Evolutionary conservation across 1,140 invertebrate genomes (phyloP), one percentile per base, ranked within the genome.

Genomic region (Drosophila burlai): DNA sequence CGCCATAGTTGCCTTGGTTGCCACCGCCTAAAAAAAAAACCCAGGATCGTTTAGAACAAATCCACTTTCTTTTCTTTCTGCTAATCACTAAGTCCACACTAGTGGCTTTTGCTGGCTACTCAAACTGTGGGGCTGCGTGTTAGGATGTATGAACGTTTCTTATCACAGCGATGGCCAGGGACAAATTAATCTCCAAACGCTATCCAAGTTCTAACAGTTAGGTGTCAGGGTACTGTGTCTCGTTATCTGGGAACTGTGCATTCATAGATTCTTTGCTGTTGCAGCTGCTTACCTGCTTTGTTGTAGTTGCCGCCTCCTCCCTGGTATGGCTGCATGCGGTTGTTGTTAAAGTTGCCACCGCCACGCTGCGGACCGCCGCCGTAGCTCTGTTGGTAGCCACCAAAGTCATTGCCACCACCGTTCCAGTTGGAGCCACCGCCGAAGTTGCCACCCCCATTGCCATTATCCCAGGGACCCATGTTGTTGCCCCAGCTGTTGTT

Each of bases 361-460:
- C 91, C 83, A 78, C 95, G 93, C 59, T 96, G 95, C 0, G 95
- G 95, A 1, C 96, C 96, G 36, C 96, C 96, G 11, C 95, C 94
- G 76, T 96, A 97, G 40, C 95, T 95, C 86, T 97, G 96, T 75
- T 97, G 96, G 81, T 97, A 97, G 4, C 81, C 85, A n/a, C 96
- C 96, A 77, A 96, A 97, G 65, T 96, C 95, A 71, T 95, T 94
- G 57, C 93, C 93, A 59, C 91, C 91, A 55, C 77, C 80, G 36
- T 82, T 91, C 74, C 93, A 92, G 60, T 83, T 91, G 21, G 80
- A 81, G 38, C 75, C 75, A 43, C 81, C 78, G 54, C 85, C 68
- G 8, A 81, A 90, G 50, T 81, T 91, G 10, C 89, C 80, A 11
- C 87, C 81, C 10, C 81, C 79, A 45, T 78, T 83, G 55, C 87